Conservation (phyloP, 2,888 invertebrate species). For the Heliconius ethilla region DNA sequence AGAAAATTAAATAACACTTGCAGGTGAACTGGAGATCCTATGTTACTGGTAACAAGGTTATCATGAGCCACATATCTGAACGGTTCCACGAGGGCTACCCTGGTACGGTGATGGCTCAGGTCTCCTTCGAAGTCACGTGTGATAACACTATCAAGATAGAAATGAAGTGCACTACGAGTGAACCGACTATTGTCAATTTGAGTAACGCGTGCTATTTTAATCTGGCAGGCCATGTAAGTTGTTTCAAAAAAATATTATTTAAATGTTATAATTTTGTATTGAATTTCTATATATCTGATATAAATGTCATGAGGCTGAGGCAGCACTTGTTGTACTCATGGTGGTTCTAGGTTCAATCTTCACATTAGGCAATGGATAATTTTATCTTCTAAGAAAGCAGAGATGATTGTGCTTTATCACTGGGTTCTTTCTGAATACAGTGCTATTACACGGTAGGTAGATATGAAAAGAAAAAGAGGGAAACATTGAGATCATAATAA, state of each 20-base stretch:
- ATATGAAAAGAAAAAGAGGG: no score
- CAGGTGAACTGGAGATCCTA: conserved; percentile 86
- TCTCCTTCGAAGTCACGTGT: conserved; percentile 86
- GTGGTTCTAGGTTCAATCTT: background rate
- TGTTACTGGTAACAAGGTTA: conserved; percentile 83
- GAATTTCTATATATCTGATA: background rate
- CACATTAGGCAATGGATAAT: background rate
- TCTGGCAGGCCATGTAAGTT: conserved; percentile 91
- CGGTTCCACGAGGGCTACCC: conserved; percentile 95
- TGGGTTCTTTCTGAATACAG: no score
- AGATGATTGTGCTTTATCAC: no score
- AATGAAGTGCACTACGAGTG: conserved; percentile 88
- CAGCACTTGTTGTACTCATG: background rate
- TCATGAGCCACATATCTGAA: conserved; percentile 88
- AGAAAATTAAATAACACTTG: conserved; percentile 31
- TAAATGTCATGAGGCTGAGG: background rate
- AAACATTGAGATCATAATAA: no score
- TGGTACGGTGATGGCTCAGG: conserved; percentile 87
- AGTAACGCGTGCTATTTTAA: conserved; percentile 96
- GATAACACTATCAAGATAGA: conserved; percentile 88
- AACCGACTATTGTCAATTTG: conserved; percentile 92
- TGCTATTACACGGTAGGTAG: no score
- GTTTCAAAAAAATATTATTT: background rate
- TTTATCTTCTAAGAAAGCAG: background rate
- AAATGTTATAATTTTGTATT: background rate